Conservation (phyloP, 2,113 vertebrate species). For the Oryctolagus cuniculus region DNA sequence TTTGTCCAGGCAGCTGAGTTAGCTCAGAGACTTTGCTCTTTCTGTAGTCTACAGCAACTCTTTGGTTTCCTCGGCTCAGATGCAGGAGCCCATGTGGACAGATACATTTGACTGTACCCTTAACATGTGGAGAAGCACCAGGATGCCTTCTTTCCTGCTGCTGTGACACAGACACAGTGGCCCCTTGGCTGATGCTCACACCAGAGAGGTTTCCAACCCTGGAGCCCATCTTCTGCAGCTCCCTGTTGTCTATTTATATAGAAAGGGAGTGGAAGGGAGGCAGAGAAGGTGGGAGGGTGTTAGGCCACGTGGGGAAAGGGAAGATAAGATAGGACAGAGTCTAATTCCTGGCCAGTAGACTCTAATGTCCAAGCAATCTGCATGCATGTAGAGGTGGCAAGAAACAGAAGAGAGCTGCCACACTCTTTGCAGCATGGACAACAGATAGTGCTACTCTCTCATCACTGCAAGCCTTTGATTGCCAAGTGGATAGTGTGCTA, state of each 20-base stretch:
- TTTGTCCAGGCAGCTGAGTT: not conserved
- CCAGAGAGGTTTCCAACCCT: too few species aligned
- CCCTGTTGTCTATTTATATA: not conserved
- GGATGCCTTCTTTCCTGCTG: not conserved
- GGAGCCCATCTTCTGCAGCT: not conserved
- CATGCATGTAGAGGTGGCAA: not conserved
- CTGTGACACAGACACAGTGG: not conserved
- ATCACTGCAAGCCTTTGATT: not conserved
- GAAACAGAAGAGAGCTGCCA: too few species aligned
- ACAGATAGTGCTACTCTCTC: not conserved
- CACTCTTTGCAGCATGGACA: not conserved
- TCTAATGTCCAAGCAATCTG: too few species aligned
- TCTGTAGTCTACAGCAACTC: accelerated
- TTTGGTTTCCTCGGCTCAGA: too few species aligned
- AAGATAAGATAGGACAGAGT: not conserved
- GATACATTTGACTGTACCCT: too few species aligned
- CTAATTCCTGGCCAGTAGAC: not conserved
- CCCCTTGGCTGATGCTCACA: not conserved
- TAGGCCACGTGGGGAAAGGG: not conserved
- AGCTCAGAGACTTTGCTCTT: not conserved
- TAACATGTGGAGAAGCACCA: not conserved
- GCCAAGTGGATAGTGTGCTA: too few species aligned
- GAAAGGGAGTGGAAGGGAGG: not conserved
- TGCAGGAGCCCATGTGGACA: not conserved
- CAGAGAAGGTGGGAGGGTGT: not conserved